Percentiles rank a stretch among this genome's conserved stretches.
Conservation (phyloP, 2,797 vertebrate genomes). For the Pseudochromis fuscus region DNA sequence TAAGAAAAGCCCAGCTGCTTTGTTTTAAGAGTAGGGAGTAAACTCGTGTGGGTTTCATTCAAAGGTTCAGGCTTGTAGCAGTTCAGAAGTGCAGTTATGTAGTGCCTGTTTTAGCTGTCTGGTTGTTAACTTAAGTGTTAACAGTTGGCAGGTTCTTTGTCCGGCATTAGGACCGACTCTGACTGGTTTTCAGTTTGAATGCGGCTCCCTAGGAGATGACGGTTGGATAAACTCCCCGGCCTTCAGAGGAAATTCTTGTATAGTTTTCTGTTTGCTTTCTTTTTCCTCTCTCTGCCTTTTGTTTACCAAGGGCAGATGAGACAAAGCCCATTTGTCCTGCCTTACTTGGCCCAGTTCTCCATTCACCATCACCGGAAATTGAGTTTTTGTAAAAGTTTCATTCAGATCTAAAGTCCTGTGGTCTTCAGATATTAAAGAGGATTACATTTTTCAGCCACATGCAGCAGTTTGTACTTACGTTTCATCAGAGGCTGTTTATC, state of each 20-base stretch:
- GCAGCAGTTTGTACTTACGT: conserved; percentile 12
- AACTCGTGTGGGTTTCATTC: conserved; percentile 29
- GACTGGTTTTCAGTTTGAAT: conserved; percentile 44
- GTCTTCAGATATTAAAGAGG: conserved; percentile 45
- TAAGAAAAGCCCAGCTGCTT: conserved; percentile 41
- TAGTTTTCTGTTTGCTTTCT: conserved; percentile 68
- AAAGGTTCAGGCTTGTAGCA: not conserved
- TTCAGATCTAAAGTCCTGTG: conserved; percentile 28
- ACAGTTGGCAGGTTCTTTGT: conserved; percentile 27
- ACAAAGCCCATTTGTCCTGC: conserved; percentile 39
- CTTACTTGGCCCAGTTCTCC: conserved; percentile 28
- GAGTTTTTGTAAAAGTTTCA: conserved; percentile 37
- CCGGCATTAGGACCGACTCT: conserved; percentile 9
- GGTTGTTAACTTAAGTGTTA: conserved; percentile 22
- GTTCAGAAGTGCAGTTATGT: conserved; percentile 24
- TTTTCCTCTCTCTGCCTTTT: conserved; percentile 47
- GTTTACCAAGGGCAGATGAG: conserved; percentile 65
- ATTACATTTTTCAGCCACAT: conserved; percentile 28
- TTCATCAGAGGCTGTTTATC: conserved; percentile 19
- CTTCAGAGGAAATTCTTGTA: conserved; percentile 66
- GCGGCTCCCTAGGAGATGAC: conserved; percentile 36
- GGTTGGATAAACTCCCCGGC: conserved; percentile 38
- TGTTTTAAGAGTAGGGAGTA: conserved; percentile 13
- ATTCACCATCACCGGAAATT: conserved; percentile 60
- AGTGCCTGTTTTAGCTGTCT: not conserved